Percentiles rank a stretch among this genome's conserved stretches.
Evolutionary conservation across 2,797 vertebrate species (phyloP).

Genomic region (Dromococcyx pavoninus): DNA sequence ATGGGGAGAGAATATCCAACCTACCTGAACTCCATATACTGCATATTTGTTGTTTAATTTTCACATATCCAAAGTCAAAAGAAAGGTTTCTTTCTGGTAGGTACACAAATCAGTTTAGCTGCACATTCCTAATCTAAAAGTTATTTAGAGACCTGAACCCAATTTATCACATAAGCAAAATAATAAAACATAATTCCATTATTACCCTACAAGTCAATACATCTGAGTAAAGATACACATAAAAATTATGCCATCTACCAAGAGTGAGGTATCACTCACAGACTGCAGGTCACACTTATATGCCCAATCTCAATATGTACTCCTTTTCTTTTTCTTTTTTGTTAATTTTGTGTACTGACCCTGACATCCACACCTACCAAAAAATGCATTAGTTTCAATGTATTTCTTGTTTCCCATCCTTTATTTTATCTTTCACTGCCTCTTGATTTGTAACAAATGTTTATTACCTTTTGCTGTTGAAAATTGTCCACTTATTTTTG

Average conservation of each 20-base stretch:
- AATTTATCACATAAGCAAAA: too few species aligned
- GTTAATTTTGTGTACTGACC: background rate
- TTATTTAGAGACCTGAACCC: too few species aligned
- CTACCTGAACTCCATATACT: background rate
- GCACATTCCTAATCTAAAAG: too few species aligned
- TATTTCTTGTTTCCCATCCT: background rate
- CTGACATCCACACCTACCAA: background rate
- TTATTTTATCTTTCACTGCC: background rate
- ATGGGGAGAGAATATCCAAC: background rate
- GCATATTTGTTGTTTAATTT: background rate
- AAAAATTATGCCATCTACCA: background rate
- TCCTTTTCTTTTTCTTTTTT: background rate
- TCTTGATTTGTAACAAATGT: background rate
- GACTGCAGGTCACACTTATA: background rate
- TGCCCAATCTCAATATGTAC: background rate
- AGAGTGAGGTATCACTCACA: background rate
- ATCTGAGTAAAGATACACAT: background rate
- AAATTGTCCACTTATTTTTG: background rate
- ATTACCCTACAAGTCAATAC: background rate
- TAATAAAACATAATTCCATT: background rate
- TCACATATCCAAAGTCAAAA: too few species aligned
- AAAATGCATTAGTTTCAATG: background rate
- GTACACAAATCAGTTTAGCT: too few species aligned
- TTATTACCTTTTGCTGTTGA: background rate
- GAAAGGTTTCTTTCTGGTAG: too few species aligned